Percentiles rank a stretch among this genome's conserved stretches.
phyloP scores from a whole-genome alignment of 1,140 invertebrate genomes.

The Platyscapa corneri region DNA sequence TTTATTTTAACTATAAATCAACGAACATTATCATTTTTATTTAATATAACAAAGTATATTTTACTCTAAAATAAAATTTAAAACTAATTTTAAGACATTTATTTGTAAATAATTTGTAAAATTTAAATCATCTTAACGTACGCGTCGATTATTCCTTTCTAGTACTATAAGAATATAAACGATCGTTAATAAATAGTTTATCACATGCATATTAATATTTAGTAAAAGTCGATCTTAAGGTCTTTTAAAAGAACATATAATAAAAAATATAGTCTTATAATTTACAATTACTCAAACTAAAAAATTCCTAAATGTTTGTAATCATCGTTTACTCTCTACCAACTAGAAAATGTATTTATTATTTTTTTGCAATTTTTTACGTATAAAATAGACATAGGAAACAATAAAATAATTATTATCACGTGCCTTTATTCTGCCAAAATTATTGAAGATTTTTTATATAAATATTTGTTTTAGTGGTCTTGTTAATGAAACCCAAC shows the following conservation, averaged over 20 bases:
- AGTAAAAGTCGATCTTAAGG: not conserved
- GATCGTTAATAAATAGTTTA: not conserved
- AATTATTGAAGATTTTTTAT: slow-evolving; percentile 38
- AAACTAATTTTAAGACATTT: not conserved
- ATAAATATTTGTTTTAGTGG: slow-evolving; percentile 27
- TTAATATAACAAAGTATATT: not conserved
- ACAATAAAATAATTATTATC: slow-evolving; percentile 41
- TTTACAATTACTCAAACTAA: not conserved
- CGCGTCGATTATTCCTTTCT: not conserved
- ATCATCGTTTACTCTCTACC: slow-evolving; percentile 18
- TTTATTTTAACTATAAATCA: not conserved
- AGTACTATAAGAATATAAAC: not conserved
- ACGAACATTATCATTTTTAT: not conserved
- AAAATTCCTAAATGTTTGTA: not conserved
- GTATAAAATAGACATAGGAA: slow-evolving; percentile 52
- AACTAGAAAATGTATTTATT: not conserved
- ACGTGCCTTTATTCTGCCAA: slow-evolving; percentile 63
- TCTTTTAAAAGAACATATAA: not conserved
- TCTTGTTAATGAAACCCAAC: slow-evolving; percentile 7
- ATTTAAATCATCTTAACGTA: not conserved
- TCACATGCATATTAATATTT: not conserved
- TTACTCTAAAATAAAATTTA: slow-evolving; percentile 1
- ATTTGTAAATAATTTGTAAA: slow-evolving; percentile 16
- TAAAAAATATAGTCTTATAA: not conserved
- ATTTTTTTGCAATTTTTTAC: slow-evolving; percentile 47